Evolutionary conservation across 2,797 vertebrate genomes (phyloP).

Genomic region (Sparidentex hasta): DNA sequence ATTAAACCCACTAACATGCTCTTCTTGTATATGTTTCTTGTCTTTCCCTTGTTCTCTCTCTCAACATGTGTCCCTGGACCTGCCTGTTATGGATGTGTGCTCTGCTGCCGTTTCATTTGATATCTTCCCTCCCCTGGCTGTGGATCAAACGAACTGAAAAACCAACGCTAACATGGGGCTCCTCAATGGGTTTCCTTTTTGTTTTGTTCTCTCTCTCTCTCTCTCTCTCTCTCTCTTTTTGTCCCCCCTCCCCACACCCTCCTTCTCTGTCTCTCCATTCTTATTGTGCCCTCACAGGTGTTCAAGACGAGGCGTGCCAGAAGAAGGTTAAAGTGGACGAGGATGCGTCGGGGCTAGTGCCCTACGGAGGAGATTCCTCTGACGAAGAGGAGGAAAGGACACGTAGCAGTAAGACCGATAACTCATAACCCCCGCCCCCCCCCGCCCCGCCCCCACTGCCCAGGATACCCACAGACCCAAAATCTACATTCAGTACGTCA

Average conservation of each 20-base stretch:
- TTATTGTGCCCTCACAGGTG: constrained; percentile 69
- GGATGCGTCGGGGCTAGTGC: constrained; percentile 82
- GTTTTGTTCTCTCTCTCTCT: constrained; percentile 53
- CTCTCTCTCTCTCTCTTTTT: constrained; percentile 50
- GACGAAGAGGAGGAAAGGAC: constrained; percentile 88
- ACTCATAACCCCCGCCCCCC: constrained; percentile 71
- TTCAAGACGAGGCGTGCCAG: constrained; percentile 57
- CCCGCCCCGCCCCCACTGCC: constrained; percentile 44
- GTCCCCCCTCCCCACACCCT: not conserved
- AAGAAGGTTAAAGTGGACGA: constrained; percentile 80
- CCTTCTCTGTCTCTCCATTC: constrained; percentile 39
- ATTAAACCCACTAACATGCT: constrained; percentile 78
- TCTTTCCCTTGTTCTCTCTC: constrained; percentile 87
- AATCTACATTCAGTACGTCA: constrained; percentile 31
- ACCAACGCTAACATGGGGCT: constrained; percentile 81
- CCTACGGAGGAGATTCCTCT: constrained; percentile 87
- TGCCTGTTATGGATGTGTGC: constrained; percentile 81
- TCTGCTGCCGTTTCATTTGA: constrained; percentile 83
- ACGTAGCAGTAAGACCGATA: constrained; percentile 81
- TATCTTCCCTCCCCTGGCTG: constrained; percentile 77
- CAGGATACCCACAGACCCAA: constrained; percentile 53
- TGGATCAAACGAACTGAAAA: constrained; percentile 81
- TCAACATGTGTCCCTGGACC: constrained; percentile 85
- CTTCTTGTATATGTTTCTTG: constrained; percentile 86
- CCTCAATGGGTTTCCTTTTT: constrained; percentile 75